phyloP scores from a whole-genome alignment of 2,888 invertebrate species.

The Ceriagrion tenellum region DNA sequence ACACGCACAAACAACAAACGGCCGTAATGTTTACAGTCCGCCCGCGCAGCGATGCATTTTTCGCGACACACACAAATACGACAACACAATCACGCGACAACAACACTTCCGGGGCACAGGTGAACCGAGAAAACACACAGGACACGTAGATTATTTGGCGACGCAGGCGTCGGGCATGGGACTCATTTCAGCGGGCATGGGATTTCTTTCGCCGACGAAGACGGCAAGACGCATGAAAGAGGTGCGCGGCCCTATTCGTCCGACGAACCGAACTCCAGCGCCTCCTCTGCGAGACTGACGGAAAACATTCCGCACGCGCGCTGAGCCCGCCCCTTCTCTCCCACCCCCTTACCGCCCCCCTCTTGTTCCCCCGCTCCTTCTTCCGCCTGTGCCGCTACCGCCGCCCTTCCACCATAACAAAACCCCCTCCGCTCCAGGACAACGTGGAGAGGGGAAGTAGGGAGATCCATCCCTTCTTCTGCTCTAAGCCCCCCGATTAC shows the following conservation, averaged over 20 bases:
- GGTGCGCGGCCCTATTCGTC: background rate
- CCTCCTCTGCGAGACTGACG: conserved; percentile 16
- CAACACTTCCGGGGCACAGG: background rate
- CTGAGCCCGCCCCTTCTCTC: background rate
- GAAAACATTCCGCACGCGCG: conserved; percentile 29
- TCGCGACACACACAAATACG: background rate
- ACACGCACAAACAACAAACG: too few relatives aligned
- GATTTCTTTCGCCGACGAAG: too few relatives aligned
- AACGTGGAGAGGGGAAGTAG: background rate
- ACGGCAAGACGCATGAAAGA: too few relatives aligned
- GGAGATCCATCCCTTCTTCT: background rate
- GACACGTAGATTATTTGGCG: too few relatives aligned
- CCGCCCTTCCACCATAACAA: conserved; percentile 16
- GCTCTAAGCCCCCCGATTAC: too few relatives aligned
- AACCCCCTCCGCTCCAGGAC: background rate
- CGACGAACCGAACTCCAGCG: background rate
- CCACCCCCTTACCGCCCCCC: background rate
- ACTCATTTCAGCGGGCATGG: too few relatives aligned
- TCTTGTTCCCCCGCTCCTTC: background rate
- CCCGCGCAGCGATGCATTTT: background rate
- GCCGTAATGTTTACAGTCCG: background rate
- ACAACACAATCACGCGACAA: too few relatives aligned
- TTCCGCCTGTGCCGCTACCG: background rate
- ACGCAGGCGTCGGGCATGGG: too few relatives aligned
- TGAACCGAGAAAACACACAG: background rate